Conservation (phyloP, 2,888 invertebrate genomes). For the Harpalus rufipes region DNA sequence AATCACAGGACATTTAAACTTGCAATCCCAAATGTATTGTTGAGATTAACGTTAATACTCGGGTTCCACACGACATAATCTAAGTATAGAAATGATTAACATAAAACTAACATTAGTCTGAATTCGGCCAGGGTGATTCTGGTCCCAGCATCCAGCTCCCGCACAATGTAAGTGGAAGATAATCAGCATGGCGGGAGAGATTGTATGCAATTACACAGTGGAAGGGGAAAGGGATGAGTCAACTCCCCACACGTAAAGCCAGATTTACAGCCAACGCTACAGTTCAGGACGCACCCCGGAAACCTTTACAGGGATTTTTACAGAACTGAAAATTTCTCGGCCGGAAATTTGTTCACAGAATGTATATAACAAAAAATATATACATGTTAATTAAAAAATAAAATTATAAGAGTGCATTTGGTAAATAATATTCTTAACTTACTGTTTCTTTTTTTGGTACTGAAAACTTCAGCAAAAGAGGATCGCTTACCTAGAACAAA, state of each 20-base stretch:
- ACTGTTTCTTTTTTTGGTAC: not conserved
- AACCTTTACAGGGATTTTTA: constrained; percentile 11
- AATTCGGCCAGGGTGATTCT: constrained; percentile 69
- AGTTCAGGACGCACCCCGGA: constrained; percentile 28
- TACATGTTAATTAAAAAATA: no score
- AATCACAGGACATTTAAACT: constrained; percentile 69
- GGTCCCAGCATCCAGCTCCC: constrained; percentile 39
- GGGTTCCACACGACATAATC: constrained; percentile 71
- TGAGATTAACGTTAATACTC: constrained; percentile 72
- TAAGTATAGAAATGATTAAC: constrained; percentile 73
- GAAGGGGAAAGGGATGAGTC: constrained; percentile 51
- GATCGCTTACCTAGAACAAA: constrained; percentile 19
- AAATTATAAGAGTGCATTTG: no score
- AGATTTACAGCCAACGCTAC: constrained; percentile 49
- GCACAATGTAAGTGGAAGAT: constrained; percentile 72
- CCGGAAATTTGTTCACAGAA: constrained; percentile 6
- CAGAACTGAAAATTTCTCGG: not conserved
- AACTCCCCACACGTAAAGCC: constrained; percentile 55
- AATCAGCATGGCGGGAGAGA: constrained; percentile 71
- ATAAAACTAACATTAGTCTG: constrained; percentile 74
- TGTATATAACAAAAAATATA: not conserved
- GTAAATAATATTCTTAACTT: not conserved
- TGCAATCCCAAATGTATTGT: constrained; percentile 71
- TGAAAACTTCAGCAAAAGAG: not conserved
- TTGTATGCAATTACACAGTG: constrained; percentile 72